These are phyloP conservation scores for Solenopsis fugax DNA, from an alignment of 1,140 invertebrate genomes.

Conservation along the genomic window DNA sequence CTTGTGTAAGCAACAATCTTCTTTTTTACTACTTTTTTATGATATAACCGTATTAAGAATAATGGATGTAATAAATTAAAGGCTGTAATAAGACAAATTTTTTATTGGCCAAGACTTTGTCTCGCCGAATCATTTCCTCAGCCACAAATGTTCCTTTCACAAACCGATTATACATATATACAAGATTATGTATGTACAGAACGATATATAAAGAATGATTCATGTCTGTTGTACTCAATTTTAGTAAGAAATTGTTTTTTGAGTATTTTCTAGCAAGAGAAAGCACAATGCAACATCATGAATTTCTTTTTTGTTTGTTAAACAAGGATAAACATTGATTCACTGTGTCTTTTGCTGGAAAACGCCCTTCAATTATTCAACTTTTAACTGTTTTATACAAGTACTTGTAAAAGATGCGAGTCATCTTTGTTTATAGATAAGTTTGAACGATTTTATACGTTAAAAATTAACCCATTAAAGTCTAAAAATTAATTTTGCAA, in stretches of 20 bases:
- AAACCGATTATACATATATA: slow-evolving; percentile 1
- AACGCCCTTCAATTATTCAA: background rate
- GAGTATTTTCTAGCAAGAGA: too few species aligned
- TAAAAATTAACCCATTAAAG: slow-evolving; percentile 24
- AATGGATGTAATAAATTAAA: slow-evolving; percentile 63
- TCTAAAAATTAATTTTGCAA: too few species aligned
- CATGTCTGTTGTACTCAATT: background rate
- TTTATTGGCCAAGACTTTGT: slow-evolving; percentile 43
- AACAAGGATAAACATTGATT: too few species aligned
- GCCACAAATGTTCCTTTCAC: background rate
- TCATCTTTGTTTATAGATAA: background rate
- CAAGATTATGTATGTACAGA: background rate
- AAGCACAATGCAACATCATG: too few species aligned
- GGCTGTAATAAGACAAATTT: slow-evolving; percentile 56
- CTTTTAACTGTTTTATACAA: background rate
- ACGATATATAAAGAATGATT: background rate
- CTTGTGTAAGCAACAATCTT: slow-evolving; percentile 39
- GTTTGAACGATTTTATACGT: background rate
- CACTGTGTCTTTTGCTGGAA: too few species aligned
- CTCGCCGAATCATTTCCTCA: background rate
- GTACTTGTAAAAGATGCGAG: background rate
- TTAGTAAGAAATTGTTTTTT: background rate
- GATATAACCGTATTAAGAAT: slow-evolving; percentile 40
- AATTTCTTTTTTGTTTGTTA: too few species aligned
- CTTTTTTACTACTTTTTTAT: slow-evolving; percentile 54